A percentile compares a stretch with the other conserved stretches of the same genome.
Evolutionary conservation across 2,113 vertebrate species (phyloP).

Genomic region (Dissostichus mawsoni): DNA sequence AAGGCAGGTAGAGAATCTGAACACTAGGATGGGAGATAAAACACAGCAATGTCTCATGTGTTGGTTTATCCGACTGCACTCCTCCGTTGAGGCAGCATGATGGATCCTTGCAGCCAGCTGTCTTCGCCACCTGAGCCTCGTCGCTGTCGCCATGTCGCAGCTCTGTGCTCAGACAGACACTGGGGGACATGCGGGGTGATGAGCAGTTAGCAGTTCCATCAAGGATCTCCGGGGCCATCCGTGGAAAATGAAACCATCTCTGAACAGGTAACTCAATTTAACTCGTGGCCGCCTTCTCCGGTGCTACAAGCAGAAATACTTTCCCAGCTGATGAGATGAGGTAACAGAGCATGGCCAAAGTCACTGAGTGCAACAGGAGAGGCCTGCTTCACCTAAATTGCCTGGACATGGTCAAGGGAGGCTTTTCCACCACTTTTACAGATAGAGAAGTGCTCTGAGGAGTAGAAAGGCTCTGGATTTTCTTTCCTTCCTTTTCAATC

Average conservation of each 20-base stretch:
- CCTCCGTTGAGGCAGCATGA: conserved; percentile 40
- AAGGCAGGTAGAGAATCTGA: not conserved
- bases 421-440: conserved; percentile 65
- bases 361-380: conserved; percentile 73
- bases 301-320: conserved; percentile 79
- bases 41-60: conserved; percentile 15
- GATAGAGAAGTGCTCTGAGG: conserved; percentile 59
- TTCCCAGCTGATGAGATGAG: conserved; percentile 81
- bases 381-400: conserved; percentile 69
- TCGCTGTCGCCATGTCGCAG: conserved; percentile 30
- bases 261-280: conserved; percentile 84
- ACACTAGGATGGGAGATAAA: not conserved
- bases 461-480: conserved; percentile 60
- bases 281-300: conserved; percentile 71
- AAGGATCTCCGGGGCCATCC: conserved; percentile 76
- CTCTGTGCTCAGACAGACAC: conserved; percentile 65
- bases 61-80: conserved; percentile 45
- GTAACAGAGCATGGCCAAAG: conserved; percentile 79
- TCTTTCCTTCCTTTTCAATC: conserved; percentile 75
- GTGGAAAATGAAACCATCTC: conserved; percentile 82
- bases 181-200: conserved; percentile 68
- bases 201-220: conserved; percentile 81
- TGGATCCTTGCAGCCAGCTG: conserved; percentile 59
- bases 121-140: conserved; percentile 57
- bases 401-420: conserved; percentile 75